phyloP scores from a whole-genome alignment of 2,888 invertebrate genomes.

The Chesias legatella region DNA sequence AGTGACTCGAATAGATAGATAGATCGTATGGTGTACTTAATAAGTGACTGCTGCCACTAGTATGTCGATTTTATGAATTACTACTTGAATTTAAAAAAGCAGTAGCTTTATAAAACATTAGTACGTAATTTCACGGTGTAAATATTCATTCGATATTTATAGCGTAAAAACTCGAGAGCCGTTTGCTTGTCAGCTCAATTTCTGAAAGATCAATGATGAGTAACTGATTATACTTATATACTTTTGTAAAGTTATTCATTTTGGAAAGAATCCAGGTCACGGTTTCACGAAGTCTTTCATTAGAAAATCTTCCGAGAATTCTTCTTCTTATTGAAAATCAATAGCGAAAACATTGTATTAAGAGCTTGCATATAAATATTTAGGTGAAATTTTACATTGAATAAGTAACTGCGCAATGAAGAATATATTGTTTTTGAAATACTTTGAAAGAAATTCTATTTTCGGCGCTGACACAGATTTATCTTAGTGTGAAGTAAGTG shows the following conservation, averaged over 20 bases:
- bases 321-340: background rate
- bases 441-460: conserved; percentile 4
- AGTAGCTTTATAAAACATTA: too few species aligned
- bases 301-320: background rate
- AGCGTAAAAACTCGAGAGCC: too few species aligned
- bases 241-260: background rate
- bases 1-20: too few species aligned
- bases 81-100: conserved; percentile 5
- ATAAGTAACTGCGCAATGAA: conserved; percentile 16
- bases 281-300: too few species aligned
- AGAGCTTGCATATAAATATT: too few species aligned
- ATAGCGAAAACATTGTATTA: too few species aligned
- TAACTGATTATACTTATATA: too few species aligned
- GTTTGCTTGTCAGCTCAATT: too few species aligned
- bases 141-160: too few species aligned
- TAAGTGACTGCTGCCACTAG: background rate
- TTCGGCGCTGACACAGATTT: conserved; percentile 18
- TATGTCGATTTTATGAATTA: background rate
- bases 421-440: background rate
- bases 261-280: background rate
- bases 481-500: background rate
- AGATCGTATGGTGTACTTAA: too few species aligned
- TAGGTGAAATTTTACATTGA: conserved; percentile 9
- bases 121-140: too few species aligned
- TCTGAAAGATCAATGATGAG: too few species aligned